phyloP scores from a whole-genome alignment of 2,113 vertebrate genomes.

The Mugil cephalus region DNA sequence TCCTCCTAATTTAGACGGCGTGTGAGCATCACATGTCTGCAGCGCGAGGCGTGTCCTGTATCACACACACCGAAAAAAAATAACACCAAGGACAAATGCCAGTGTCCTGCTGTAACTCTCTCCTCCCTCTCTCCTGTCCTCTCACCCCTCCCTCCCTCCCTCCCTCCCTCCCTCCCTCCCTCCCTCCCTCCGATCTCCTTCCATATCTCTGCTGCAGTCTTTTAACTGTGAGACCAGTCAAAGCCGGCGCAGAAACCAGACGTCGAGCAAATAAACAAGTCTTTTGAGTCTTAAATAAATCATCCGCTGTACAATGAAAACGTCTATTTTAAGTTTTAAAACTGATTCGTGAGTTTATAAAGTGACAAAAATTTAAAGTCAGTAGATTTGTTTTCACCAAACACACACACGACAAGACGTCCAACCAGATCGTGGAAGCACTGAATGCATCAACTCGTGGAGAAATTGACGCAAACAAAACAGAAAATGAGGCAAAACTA shows the following conservation, averaged over 20 bases:
- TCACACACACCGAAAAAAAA: constrained; percentile 25
- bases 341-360: no score
- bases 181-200: background rate
- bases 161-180: constrained; percentile 28
- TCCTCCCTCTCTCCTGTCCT: constrained; percentile 32
- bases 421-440: no score
- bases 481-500: no score
- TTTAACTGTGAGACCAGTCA: constrained; percentile 4
- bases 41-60: constrained; percentile 60
- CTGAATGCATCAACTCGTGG: no score
- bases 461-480: no score
- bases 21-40: constrained; percentile 66
- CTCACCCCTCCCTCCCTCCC: constrained; percentile 32
- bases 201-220: constrained; percentile 52
- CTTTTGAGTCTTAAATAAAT: no score
- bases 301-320: constrained; percentile 20
- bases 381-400: no score
- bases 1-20: constrained; percentile 60
- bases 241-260: no score
- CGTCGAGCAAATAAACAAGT: no score
- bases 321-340: constrained; percentile 41
- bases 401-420: no score
- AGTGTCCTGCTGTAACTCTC: constrained; percentile 66
- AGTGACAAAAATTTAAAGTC: no score
- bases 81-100: constrained; percentile 70